Conservation (phyloP, 1,140 invertebrate species). For the Teleopsis dalmanni region DNA sequence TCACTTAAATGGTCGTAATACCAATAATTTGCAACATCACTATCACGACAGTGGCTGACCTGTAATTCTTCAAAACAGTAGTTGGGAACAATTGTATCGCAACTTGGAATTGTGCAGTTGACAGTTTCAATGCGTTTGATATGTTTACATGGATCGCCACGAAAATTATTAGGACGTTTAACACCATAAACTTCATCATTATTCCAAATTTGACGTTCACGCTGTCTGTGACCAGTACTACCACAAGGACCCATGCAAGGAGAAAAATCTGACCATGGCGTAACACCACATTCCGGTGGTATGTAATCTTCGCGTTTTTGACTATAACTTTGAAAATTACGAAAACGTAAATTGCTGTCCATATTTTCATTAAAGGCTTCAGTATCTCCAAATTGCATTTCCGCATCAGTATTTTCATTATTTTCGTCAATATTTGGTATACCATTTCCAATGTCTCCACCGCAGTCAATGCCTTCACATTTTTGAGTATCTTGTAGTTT, state of each 20-base stretch:
- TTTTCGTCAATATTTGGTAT: neutral
- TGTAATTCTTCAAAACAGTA: slow-evolving; percentile 37
- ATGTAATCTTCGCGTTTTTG: slow-evolving; percentile 35
- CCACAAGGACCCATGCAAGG: slow-evolving; percentile 62
- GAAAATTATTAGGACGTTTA: slow-evolving; percentile 19
- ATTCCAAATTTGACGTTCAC: slow-evolving; percentile 38
- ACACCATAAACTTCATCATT: slow-evolving; percentile 38
- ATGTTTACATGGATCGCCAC: slow-evolving; percentile 42
- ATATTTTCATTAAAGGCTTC: slow-evolving; percentile 5
- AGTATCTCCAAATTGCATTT: slow-evolving; percentile 5
- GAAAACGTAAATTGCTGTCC: slow-evolving; percentile 24
- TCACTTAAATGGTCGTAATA: slow-evolving; percentile 61
- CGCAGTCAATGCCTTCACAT: slow-evolving; percentile 32
- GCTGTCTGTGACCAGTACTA: slow-evolving; percentile 22
- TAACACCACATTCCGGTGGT: slow-evolving; percentile 56
- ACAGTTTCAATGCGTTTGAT: slow-evolving; percentile 44
- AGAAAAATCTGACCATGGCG: slow-evolving; percentile 68
- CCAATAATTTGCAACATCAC: slow-evolving; percentile 53
- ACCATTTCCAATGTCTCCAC: slow-evolving; percentile 25
- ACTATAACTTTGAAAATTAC: slow-evolving; percentile 35
- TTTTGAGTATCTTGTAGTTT: slow-evolving; percentile 23
- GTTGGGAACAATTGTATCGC: slow-evolving; percentile 47
- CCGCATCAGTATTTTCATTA: neutral
- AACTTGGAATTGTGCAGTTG: slow-evolving; percentile 47
- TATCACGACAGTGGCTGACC: slow-evolving; percentile 58